Conservation (phyloP, 2,113 vertebrate species). For the Probosciger aterrimus region DNA sequence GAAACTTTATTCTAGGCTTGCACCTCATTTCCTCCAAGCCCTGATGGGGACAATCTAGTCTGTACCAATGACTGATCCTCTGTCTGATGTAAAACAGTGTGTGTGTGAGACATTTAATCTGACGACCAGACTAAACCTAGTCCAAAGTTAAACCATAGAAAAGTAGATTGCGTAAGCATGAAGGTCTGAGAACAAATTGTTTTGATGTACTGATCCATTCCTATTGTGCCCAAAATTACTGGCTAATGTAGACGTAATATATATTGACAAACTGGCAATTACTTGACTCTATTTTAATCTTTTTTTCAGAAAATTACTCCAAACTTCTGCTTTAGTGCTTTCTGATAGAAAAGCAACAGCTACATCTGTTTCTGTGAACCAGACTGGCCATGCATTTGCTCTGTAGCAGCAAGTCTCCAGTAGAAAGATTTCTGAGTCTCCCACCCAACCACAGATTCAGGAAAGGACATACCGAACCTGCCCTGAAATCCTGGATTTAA, state of each 20-base stretch:
- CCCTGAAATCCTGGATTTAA: conserved; percentile 8
- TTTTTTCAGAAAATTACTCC: neutral
- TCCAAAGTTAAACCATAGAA: neutral
- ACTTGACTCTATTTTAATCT: neutral
- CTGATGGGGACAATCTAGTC: neutral
- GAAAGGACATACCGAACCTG: conserved; percentile 28
- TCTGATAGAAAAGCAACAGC: neutral
- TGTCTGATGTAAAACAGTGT: neutral
- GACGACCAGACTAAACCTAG: neutral
- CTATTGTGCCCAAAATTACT: neutral
- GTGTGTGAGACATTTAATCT: neutral
- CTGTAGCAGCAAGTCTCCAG: conserved; percentile 37
- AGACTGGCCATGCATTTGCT: neutral
- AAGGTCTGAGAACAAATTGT: neutral
- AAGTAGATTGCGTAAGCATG: neutral
- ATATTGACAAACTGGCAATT: neutral
- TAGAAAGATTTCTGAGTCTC: neutral
- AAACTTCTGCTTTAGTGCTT: neutral
- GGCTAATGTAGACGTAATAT: neutral
- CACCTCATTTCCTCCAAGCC: neutral
- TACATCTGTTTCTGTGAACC: neutral
- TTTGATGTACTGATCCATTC: neutral
- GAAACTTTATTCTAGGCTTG: neutral
- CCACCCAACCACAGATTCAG: neutral
- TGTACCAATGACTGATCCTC: neutral